Conservation (phyloP, 2,797 vertebrate genomes). For the Sebastes kiyomatsui region DNA sequence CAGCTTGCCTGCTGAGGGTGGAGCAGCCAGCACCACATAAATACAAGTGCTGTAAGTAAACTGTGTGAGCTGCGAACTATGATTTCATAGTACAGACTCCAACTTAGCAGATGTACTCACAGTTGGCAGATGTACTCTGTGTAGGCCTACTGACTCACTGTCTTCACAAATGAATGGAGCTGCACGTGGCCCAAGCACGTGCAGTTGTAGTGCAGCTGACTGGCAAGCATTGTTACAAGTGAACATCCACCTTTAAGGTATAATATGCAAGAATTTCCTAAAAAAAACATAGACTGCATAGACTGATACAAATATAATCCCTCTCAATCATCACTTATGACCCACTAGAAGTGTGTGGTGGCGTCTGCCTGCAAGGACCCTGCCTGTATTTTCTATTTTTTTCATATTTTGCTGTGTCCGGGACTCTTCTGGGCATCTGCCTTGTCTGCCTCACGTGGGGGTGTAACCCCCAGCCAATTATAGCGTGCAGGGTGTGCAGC, state of each 20-base stretch:
- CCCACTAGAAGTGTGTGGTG: no score
- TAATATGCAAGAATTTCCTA: no score
- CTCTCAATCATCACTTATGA: no score
- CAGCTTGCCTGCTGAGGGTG: slow-evolving; percentile 58
- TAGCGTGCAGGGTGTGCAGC: no score
- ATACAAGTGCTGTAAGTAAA: slow-evolving; percentile 57
- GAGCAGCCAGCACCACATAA: slow-evolving; percentile 47
- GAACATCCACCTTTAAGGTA: neutral
- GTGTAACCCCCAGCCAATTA: no score
- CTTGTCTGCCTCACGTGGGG: no score
- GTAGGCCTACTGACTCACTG: slow-evolving; percentile 41
- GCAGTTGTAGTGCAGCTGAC: neutral
- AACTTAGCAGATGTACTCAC: slow-evolving; percentile 52
- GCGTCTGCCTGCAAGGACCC: no score
- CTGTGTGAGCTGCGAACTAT: slow-evolving; percentile 12
- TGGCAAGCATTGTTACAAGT: neutral
- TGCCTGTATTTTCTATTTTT: no score
- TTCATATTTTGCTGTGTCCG: no score
- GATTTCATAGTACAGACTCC: slow-evolving; percentile 37
- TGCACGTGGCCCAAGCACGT: slow-evolving; percentile 15
- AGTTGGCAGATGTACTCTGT: slow-evolving; percentile 50
- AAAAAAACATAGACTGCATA: no score
- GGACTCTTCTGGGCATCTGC: no score
- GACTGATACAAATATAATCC: no score
- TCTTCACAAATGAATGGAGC: slow-evolving; percentile 39